Conservation (phyloP, 1,140 invertebrate species). For the Drosophila oshimai region DNA sequence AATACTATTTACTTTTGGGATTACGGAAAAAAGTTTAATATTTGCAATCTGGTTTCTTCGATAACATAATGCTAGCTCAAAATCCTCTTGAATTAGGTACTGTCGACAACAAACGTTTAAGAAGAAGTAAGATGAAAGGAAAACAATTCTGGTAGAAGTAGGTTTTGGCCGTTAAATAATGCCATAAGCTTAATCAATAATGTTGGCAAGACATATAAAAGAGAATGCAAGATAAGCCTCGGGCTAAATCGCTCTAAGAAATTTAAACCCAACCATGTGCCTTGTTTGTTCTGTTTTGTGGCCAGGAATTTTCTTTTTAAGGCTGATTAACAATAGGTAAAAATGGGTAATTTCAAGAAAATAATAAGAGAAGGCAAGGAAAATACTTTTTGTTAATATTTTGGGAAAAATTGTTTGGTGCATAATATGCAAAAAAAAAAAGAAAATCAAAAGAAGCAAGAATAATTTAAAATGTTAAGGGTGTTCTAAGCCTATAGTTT, state of each 20-base stretch:
- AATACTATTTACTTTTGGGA: too few species aligned
- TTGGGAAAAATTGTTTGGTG: not conserved
- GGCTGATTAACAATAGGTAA: not conserved
- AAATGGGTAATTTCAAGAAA: not conserved
- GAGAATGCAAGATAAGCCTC: conserved; percentile 4
- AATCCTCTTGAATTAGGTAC: too few species aligned
- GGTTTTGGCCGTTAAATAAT: conserved; percentile 20
- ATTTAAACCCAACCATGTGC: not conserved
- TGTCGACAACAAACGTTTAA: conserved; percentile 29
- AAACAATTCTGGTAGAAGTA: conserved; percentile 5
- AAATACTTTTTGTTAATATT: not conserved
- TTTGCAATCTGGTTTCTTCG: too few species aligned
- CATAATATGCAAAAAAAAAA: too few species aligned
- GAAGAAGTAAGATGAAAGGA: not conserved
- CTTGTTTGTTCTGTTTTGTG: not conserved
- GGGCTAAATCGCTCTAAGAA: not conserved
- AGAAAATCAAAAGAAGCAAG: too few species aligned
- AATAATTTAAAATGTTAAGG: too few species aligned
- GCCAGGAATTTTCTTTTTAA: not conserved
- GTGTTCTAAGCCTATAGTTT: too few species aligned
- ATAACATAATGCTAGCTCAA: too few species aligned
- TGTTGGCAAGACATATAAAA: conserved; percentile 6
- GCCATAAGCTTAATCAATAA: conserved; percentile 12
- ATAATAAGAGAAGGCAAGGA: not conserved
- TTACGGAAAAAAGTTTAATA: too few species aligned